A percentile compares a stretch with the other conserved stretches of the same genome.
Conservation (phyloP, 2,113 vertebrate species). For the Tychaedon coryphoeus region DNA sequence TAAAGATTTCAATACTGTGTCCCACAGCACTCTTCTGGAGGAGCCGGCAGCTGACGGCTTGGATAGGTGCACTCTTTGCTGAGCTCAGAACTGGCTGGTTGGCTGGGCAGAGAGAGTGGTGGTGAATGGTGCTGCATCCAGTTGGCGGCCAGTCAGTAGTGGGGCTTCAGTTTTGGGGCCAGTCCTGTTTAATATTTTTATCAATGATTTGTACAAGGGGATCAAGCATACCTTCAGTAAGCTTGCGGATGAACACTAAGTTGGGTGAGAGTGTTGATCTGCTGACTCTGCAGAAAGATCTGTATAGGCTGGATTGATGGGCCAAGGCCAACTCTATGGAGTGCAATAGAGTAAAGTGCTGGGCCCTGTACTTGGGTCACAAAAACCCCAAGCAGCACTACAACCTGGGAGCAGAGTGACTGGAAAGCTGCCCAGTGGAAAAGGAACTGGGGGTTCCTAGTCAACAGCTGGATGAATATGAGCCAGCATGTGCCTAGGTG, state of each 20-base stretch:
- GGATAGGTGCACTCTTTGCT: neutral
- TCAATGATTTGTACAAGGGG: neutral
- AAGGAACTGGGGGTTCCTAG: neutral
- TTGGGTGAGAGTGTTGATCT: neutral
- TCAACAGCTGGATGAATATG: neutral
- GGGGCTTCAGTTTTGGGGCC: neutral
- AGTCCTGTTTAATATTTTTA: neutral
- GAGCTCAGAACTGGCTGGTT: neutral
- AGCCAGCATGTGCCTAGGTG: neutral
- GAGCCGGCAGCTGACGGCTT: rapidly evolving
- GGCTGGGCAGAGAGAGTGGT: neutral
- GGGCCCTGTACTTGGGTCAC: neutral
- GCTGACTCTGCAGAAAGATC: neutral
- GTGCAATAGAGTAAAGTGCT: neutral
- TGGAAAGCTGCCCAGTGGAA: neutral
- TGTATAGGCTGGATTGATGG: neutral
- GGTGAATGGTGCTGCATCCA: neutral
- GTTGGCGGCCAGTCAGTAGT: neutral
- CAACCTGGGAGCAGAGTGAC: neutral
- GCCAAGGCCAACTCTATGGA: neutral
- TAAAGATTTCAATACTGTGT: neutral
- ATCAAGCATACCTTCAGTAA: neutral
- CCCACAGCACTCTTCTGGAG: neutral
- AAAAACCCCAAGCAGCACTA: neutral
- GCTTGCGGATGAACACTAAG: neutral